phyloP scores from a whole-genome alignment of 2,797 vertebrate species.

The Parauchenoglanis punctatus region DNA sequence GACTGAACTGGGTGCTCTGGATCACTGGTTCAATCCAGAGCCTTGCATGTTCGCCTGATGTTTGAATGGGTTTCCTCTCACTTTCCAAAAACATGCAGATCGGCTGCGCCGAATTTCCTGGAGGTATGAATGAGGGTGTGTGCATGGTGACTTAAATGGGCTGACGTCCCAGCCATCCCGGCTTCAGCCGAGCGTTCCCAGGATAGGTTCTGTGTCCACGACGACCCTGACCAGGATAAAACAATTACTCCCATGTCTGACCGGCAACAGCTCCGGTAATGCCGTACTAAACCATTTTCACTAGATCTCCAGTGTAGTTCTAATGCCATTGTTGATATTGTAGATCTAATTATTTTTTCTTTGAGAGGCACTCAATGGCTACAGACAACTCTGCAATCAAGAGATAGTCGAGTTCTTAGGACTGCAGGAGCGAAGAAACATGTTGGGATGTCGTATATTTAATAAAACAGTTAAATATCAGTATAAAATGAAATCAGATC shows the following conservation, averaged over 20 bases:
- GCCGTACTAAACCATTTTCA: background rate
- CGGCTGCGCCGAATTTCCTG: background rate
- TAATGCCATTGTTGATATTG: too few relatives aligned
- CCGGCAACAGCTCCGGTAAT: background rate
- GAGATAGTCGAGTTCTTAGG: background rate
- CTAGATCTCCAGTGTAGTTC: too few relatives aligned
- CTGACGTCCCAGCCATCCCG: background rate
- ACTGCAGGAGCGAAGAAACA: background rate
- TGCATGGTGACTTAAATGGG: background rate
- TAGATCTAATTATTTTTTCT: too few relatives aligned
- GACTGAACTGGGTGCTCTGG: background rate
- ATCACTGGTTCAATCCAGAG: too few relatives aligned
- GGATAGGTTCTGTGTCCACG: background rate
- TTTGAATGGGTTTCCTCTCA: background rate
- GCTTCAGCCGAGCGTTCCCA: background rate
- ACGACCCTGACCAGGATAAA: background rate
- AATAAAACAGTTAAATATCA: too few relatives aligned
- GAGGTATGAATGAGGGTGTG: background rate
- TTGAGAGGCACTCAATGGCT: too few relatives aligned
- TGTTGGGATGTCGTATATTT: background rate
- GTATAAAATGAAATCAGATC: background rate
- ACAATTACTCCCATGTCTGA: background rate
- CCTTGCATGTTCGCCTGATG: background rate
- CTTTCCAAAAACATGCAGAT: background rate
- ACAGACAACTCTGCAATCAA: background rate